Evolutionary conservation across 2,113 vertebrate genomes (phyloP), one percentile per base, ranked within the genome.

Genomic region (Opisthocomus hoazin): DNA sequence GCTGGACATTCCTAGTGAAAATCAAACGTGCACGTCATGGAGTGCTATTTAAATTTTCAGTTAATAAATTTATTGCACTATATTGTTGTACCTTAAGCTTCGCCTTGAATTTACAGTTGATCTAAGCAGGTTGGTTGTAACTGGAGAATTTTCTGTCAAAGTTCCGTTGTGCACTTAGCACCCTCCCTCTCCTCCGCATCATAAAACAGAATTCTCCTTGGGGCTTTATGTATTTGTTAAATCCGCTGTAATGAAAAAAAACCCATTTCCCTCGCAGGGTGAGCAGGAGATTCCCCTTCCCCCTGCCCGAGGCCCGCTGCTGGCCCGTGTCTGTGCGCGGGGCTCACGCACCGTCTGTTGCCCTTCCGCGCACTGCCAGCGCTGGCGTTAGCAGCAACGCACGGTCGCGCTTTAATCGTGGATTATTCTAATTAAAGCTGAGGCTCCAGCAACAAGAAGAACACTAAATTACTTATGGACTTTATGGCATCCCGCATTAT

Each of bases 181-280:
- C 17, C 8, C 9, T n/a, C 17, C 27, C 21, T 48, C 13, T 63
- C 34, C 29, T 81, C 34, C 26, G 23, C 9, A 8, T 46, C 36
- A 71, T 54, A 37, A 48, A 65, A 8, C 0, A 16, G 13, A 51
- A 73, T 54, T 66, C 36, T 79, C 51, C 58, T 26, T 12, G 12
- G 16, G 36, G 3, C 7, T 61, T 61, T 43, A 29, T 15, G 1
- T 63, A 39, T 48, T 70, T 60, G 45, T 54, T 11, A 54, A 82
- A 43, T 21, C 16, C 0, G 1, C 5, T 36, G 32, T 20, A 39
- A 26, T 24, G 6, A 45, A 77, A 36, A 63, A 37, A 77, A 23
- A 0, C 0, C 0, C 1, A 2, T 9, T 63, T 36, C n/a, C 16
- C 29, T 56, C 37, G 39, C 46, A 32, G 29, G 27, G 11, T 46